Percentiles rank a stretch among this genome's conserved stretches.
phyloP scores from a whole-genome alignment of 2,113 vertebrate genomes.

The Heterotis niloticus region DNA sequence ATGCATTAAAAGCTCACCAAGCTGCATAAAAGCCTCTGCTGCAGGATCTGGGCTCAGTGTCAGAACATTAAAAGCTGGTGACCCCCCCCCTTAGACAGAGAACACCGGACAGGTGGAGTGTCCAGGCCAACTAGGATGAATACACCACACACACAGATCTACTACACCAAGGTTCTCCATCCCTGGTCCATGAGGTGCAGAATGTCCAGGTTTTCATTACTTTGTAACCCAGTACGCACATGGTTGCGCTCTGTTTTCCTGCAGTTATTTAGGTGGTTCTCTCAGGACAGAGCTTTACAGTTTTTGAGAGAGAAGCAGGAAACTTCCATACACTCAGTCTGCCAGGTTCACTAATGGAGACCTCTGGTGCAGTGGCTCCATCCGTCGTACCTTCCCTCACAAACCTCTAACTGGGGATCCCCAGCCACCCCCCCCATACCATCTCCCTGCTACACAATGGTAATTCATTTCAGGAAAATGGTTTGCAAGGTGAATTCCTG shows the following conservation, averaged over 20 bases:
- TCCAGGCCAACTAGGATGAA: neutral
- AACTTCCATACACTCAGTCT: neutral
- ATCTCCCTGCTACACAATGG: too few relatives aligned
- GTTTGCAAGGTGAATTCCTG: too few relatives aligned
- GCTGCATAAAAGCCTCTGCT: neutral
- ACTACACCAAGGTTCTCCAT: neutral
- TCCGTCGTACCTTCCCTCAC: too few relatives aligned
- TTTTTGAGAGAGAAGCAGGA: neutral
- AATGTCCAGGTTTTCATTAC: slow-evolving; percentile 10
- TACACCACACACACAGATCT: neutral
- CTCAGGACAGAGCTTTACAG: neutral
- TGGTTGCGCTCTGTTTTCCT: neutral
- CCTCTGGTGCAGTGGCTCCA: neutral
- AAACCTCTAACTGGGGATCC: too few relatives aligned
- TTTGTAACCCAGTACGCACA: neutral
- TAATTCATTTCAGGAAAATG: too few relatives aligned
- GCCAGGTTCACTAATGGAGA: neutral
- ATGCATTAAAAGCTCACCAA: slow-evolving; percentile 17
- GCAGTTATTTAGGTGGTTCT: neutral
- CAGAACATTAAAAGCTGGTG: neutral
- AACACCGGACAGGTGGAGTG: neutral
- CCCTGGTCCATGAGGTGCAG: neutral
- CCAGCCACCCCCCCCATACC: too few relatives aligned
- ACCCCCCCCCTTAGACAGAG: neutral
- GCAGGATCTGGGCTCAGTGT: neutral